Conservation (phyloP, 1,140 invertebrate species). For the Drosophila rhopaloa region DNA sequence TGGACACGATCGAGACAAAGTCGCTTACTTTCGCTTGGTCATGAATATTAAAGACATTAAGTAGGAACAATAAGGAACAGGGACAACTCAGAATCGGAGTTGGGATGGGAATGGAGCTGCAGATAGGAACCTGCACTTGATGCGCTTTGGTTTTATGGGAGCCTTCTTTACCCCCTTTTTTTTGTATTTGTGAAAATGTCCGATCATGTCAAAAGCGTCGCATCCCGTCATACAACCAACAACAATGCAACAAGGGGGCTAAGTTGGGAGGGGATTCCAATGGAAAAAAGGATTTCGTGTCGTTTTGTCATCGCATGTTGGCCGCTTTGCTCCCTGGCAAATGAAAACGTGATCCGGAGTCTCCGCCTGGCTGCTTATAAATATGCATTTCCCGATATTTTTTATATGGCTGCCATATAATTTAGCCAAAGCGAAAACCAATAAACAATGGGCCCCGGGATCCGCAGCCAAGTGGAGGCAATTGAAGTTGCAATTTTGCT, state of each 20-base stretch:
- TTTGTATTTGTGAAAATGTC: conserved; percentile 68
- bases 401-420: conserved; percentile 63
- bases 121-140: conserved; percentile 29
- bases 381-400: conserved; percentile 78
- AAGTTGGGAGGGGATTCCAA: background rate
- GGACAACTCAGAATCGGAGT: conserved; percentile 19
- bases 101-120: conserved; percentile 19
- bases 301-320: conserved; percentile 80
- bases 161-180: conserved; percentile 3
- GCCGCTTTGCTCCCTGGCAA: conserved; percentile 51
- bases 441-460: conserved; percentile 70
- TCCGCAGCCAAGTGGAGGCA: conserved; percentile 35
- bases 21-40: conserved; percentile 83
- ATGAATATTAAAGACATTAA: conserved; percentile 84
- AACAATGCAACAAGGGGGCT: conserved; percentile 35
- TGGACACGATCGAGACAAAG: conserved; percentile 80
- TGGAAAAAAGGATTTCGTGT: conserved; percentile 73
- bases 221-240: conserved; percentile 39
- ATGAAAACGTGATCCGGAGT: conserved; percentile 74
- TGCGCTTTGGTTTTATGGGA: conserved; percentile 66
- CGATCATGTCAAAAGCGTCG: conserved; percentile 73
- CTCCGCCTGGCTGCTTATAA: conserved; percentile 64
- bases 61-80: conserved; percentile 75
- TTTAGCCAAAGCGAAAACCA: conserved; percentile 72
- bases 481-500: conserved; percentile 82